Percentiles rank a stretch among this genome's conserved stretches.
Conservation (phyloP, 2,888 invertebrate genomes). For the Acronicta aceris region DNA sequence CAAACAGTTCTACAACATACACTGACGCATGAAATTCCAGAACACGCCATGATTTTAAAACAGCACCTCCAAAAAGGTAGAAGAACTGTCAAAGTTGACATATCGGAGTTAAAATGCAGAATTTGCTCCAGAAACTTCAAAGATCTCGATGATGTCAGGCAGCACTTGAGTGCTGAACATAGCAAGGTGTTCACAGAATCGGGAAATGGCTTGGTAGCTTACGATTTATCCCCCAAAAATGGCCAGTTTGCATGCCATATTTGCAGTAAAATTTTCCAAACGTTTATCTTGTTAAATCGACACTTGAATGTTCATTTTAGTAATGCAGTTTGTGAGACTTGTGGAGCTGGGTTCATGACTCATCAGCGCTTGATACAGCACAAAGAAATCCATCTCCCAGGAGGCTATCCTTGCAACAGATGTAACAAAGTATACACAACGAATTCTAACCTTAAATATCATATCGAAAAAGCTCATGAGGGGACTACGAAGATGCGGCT, state of each 20-base stretch:
- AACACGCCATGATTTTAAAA: constrained; percentile 65
- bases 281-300: constrained; percentile 76
- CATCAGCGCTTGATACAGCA: constrained; percentile 76
- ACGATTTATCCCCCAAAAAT: constrained; percentile 68
- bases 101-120: constrained; percentile 74
- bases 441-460: constrained; percentile 76
- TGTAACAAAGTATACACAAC: constrained; percentile 85
- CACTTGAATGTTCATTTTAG: constrained; percentile 83
- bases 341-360: constrained; percentile 78
- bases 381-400: constrained; percentile 76
- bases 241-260: constrained; percentile 75
- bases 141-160: constrained; percentile 66
- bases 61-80: constrained; percentile 75
- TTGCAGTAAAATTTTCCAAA: constrained; percentile 74
- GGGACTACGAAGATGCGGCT: constrained; percentile 71
- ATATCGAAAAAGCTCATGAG: constrained; percentile 74
- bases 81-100: constrained; percentile 77
- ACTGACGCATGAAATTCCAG: constrained; percentile 66
- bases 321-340: constrained; percentile 79
- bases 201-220: constrained; percentile 73
- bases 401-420: constrained; percentile 76
- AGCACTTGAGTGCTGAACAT: constrained; percentile 69
- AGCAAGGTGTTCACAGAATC: constrained; percentile 70
- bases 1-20: constrained; percentile 69
- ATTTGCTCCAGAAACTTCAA: constrained; percentile 62